phyloP scores from a whole-genome alignment of 2,888 invertebrate species.

The Thereva unica region DNA sequence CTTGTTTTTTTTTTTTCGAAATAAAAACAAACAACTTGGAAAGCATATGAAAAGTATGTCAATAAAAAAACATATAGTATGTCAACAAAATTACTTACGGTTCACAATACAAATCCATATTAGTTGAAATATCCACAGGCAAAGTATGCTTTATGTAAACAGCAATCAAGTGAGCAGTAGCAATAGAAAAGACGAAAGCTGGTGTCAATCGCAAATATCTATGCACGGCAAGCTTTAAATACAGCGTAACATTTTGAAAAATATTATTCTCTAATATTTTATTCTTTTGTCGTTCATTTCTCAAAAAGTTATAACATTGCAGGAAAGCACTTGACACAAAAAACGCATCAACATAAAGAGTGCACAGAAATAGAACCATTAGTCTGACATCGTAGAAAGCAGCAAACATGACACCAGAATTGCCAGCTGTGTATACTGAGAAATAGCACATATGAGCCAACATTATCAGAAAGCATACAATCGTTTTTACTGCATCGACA shows the following conservation, averaged over 20 bases:
- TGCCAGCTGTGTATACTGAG: neutral
- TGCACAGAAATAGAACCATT: neutral
- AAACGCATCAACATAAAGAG: conserved; percentile 7
- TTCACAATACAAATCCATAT: conserved; percentile 6
- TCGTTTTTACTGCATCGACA: conserved; percentile 2
- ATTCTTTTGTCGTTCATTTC: conserved; percentile 6
- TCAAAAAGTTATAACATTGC: conserved; percentile 13
- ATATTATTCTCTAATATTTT: neutral
- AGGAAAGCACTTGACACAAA: conserved; percentile 23
- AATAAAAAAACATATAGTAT: too few species aligned
- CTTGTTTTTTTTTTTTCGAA: too few species aligned
- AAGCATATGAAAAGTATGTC: too few species aligned
- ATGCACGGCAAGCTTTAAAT: conserved; percentile 8
- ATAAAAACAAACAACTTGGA: too few species aligned
- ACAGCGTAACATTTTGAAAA: neutral
- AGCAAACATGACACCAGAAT: neutral
- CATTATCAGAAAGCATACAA: conserved; percentile 11
- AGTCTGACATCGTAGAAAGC: neutral
- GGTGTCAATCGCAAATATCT: conserved; percentile 22
- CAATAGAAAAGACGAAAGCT: conserved; percentile 6
- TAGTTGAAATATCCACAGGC: neutral
- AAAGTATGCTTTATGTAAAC: conserved; percentile 15
- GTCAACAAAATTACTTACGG: conserved; percentile 3
- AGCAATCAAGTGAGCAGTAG: conserved; percentile 1
- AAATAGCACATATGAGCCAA: neutral